phyloP scores from a whole-genome alignment of 2,113 vertebrate genomes.

The Larimichthys crocea region DNA sequence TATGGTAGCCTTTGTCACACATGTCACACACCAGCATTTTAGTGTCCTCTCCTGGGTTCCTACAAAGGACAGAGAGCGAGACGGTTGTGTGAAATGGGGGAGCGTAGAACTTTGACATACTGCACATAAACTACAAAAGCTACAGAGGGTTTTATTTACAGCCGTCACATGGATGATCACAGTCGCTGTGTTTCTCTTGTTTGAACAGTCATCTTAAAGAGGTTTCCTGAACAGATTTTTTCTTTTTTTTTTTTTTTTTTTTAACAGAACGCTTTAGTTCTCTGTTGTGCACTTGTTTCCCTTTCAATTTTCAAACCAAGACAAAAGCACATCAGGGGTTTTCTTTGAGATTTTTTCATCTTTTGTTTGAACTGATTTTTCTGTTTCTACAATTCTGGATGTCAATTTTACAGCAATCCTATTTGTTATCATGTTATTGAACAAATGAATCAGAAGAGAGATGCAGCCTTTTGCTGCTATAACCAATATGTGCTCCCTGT shows the following conservation, averaged over 20 bases:
- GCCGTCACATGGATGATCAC: not conserved
- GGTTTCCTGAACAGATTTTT: not conserved
- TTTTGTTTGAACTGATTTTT: not conserved
- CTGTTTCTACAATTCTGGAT: not conserved
- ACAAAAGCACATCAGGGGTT: not conserved
- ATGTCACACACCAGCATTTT: constrained; percentile 99
- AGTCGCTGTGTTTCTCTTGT: not conserved
- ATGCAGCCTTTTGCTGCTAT: not conserved
- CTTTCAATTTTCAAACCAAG: not conserved
- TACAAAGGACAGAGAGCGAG: constrained; percentile 61
- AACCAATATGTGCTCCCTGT: not conserved
- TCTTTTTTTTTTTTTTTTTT: not conserved
- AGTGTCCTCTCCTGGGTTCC: constrained; percentile 98
- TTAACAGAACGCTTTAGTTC: not conserved
- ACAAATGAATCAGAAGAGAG: not conserved
- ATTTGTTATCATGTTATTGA: not conserved
- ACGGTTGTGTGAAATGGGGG: not conserved
- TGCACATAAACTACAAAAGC: not conserved
- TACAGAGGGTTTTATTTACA: not conserved
- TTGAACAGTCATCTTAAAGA: not conserved
- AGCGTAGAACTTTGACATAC: not conserved
- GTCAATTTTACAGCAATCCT: not conserved
- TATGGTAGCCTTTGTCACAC: constrained; percentile 99
- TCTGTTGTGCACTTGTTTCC: not conserved
- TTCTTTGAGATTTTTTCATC: not conserved